Base-by-base conservation (phyloP, 2,113 vertebrate species). In the Apodemus sylvaticus region DNA sequence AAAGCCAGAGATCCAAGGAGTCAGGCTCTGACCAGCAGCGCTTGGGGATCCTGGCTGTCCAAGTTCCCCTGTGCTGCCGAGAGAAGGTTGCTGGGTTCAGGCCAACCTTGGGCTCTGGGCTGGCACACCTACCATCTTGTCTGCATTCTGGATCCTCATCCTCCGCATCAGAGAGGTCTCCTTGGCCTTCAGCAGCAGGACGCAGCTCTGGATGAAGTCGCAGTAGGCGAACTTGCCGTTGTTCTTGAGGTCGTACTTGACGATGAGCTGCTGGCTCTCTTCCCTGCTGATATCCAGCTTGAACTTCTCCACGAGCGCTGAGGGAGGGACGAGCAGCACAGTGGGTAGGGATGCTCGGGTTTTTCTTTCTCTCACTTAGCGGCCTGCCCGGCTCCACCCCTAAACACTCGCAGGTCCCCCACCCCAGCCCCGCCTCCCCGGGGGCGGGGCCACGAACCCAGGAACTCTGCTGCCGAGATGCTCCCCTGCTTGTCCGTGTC, bases 231-330 rank as follows among this genome's bases (percentile, higher is more conserved):
- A 97, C 1, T 20, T 96, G 39, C 98, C 98, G 0, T 96, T 98
- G 77, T 73, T 98, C 86, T 89, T 98, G 26, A 98, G 85, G 93
- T 98, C 97, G 0, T 98, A 98, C 97, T 99, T 99, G 26, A 51
- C 14, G 11, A 94, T 70, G 26, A 99, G 97, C 94, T 98, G 97
- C 48, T 98, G 98, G 8, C 98, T 70, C 95, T 99, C 98, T 51
- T 97, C 95, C 77, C 79, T 74, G 39, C 73, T 98, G 78, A 99
- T 64, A 60, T 94, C 93, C 92, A 99, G 96, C 81, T 58, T 79
- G 94, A 98, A 98, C 12, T 97, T 98, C 58, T 98, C 96, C 81
- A 98, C 83, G 48, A 99, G 97, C 12, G 96, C 99, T 99, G 92
- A 31, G 58, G 98, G 94, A 82, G n/a, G 45, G 45, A n/a, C 93